Evolutionary conservation across 2,888 invertebrate species (phyloP), one percentile per base, ranked within the genome.

Genomic region (Pardosa pseudoannulata): DNA sequence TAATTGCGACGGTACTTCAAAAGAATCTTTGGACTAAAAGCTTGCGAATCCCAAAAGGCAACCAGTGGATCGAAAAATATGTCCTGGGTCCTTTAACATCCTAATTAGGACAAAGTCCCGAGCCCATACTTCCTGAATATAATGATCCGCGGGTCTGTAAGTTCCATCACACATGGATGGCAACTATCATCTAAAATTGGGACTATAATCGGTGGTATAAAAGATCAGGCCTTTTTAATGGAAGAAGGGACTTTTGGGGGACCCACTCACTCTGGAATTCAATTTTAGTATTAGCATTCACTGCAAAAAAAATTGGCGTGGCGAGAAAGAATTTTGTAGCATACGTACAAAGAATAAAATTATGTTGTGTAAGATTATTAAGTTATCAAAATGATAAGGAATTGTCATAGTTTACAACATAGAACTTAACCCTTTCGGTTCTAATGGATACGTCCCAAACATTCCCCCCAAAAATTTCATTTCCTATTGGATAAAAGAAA

Each of bases 81-180:
- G 68, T 68, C 70, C 23, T 64, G 71, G 29, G 23, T 56, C 46
- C 68, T 41, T 28, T 31, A 74, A 67, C 72, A 62, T 27, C 64
- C 68, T 76, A 82, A 82, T 82, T 82, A 82, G 82, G 64, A 28
- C 19, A 36, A 29, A 67, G 50, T 39, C 64, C 36, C 19, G 31
- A n/a, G 36, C 31, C 74, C 71, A 71, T 65, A 67, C 36, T 83
- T 83, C 83, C 83, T 83, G 83, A 46, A 71, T 76, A 83, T 83
- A 83, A 83, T 83, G 83, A 83, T 72, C 56, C n/a, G 62, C 74
- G 19, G 46, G 68, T 31, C 36, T 78, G 23, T 2, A 46, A 65
- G 82, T 81, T 68, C 75, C 62, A 74, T 81, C 75, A 82, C 75
- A 82, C 82, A 82, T 65, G 70, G 64, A 2, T 82, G 68, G 73